A percentile compares a stretch with the other conserved stretches of the same genome.
These are phyloP conservation scores for Corythucha ciliata DNA, from an alignment of 2,888 invertebrate genomes.

Conservation along the genomic window DNA sequence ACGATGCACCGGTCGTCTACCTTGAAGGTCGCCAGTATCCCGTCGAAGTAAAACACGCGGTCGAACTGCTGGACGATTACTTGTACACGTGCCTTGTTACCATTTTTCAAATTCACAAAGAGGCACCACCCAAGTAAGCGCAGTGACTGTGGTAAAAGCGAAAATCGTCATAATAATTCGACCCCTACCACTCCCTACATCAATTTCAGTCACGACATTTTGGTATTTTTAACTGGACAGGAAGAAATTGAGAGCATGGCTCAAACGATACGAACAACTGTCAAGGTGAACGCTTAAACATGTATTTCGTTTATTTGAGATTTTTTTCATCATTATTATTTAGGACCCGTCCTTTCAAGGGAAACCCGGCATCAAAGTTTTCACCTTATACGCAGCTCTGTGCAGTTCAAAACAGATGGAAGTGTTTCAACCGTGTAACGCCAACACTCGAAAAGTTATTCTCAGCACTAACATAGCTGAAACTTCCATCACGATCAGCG, in stretches of 20 bases:
- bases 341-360: constrained; percentile 30
- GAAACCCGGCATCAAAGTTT: constrained; percentile 61
- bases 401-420: constrained; percentile 45
- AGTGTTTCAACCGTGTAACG: constrained; percentile 44
- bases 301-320: too few relatives aligned
- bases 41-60: constrained; percentile 63
- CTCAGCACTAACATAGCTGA: constrained; percentile 53
- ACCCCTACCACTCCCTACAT: neutral
- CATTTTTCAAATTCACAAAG: constrained; percentile 78
- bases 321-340: constrained; percentile 5
- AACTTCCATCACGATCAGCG: constrained; percentile 52
- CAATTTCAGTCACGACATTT: constrained; percentile 68
- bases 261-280: constrained; percentile 60
- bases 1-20: constrained; percentile 75
- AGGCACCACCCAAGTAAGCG: constrained; percentile 67
- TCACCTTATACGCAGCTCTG: constrained; percentile 49
- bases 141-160: neutral
- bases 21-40: constrained; percentile 82
- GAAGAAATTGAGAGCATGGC: constrained; percentile 90
- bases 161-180: constrained; percentile 8
- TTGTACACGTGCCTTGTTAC: constrained; percentile 73
- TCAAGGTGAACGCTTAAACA: constrained; percentile 50
- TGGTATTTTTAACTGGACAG: constrained; percentile 91
- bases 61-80: constrained; percentile 70
- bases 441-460: constrained; percentile 46